phyloP scores from a whole-genome alignment of 2,797 vertebrate species.

The Kryptopterus vitreolus region DNA sequence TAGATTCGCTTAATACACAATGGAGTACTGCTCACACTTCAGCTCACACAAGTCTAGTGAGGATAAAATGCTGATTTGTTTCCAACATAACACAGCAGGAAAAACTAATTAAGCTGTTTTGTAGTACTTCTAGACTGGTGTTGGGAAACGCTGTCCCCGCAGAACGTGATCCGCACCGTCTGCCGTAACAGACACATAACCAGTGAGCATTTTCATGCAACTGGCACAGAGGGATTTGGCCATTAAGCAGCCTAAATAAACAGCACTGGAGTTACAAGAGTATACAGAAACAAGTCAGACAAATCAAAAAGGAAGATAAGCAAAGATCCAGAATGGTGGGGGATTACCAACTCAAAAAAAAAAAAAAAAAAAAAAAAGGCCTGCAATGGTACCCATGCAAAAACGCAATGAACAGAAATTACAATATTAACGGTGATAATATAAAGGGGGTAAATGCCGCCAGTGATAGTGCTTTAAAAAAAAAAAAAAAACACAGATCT shows the following conservation, averaged over 20 bases:
- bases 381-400: slow-evolving; percentile 16
- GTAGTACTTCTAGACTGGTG: slow-evolving; percentile 20
- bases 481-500: background rate
- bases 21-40: background rate
- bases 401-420: slow-evolving; percentile 19
- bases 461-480: background rate
- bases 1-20: background rate
- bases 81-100: background rate
- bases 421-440: slow-evolving; percentile 9
- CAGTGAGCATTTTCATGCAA: slow-evolving; percentile 1
- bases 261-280: slow-evolving; percentile 1
- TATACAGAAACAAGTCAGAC: slow-evolving; percentile 36
- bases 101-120: background rate
- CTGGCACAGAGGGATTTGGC: background rate
- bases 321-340: slow-evolving; percentile 31
- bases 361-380: no score
- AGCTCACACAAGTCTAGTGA: background rate
- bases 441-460: background rate
- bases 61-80: background rate
- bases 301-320: slow-evolving; percentile 23
- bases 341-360: slow-evolving; percentile 31
- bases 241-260: slow-evolving; percentile 14
- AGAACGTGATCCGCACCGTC: background rate
- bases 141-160: slow-evolving; percentile 19
- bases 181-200: slow-evolving; percentile 19